Conservation (phyloP, 1,140 invertebrate species). For the Pygmarrhopalites habei region DNA sequence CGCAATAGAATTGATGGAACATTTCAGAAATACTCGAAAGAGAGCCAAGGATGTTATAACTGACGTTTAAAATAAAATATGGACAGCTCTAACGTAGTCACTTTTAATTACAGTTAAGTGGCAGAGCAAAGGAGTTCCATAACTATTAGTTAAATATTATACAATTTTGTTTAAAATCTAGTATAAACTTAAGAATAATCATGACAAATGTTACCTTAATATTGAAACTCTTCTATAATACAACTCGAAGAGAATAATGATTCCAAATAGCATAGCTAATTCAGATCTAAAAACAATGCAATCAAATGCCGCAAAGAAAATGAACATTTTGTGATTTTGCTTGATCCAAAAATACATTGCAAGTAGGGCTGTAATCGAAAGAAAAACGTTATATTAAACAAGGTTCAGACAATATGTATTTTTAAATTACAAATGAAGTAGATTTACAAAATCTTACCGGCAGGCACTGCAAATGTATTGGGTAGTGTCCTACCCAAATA, state of each 20-base stretch:
- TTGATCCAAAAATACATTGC: constrained; percentile 79
- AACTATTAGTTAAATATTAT: constrained; percentile 20
- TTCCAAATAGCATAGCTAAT: constrained; percentile 75
- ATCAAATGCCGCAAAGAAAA: constrained; percentile 73
- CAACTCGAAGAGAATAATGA: constrained; percentile 76
- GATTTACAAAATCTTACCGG: constrained; percentile 71
- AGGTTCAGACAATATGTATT: constrained; percentile 11
- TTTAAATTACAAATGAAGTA: constrained; percentile 48
- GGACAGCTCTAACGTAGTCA: no score
- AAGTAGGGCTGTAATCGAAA: constrained; percentile 62
- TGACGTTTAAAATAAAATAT: no score
- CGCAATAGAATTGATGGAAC: no score
- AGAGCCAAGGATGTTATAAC: no score
- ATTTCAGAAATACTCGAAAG: no score
- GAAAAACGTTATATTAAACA: constrained; percentile 29
- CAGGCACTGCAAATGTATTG: constrained; percentile 87
- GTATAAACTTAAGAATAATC: no score
- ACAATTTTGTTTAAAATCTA: no score
- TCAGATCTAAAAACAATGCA: constrained; percentile 89
- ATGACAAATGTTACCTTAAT: constrained; percentile 47
- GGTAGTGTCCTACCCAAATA: constrained; percentile 90
- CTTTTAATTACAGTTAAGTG: no score
- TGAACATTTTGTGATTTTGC: constrained; percentile 65
- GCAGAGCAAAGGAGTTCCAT: no score
- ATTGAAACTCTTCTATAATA: constrained; percentile 49